These are phyloP conservation scores for Agapornis roseicollis DNA, from an alignment of 2,113 vertebrate species.

Conservation along the genomic window DNA sequence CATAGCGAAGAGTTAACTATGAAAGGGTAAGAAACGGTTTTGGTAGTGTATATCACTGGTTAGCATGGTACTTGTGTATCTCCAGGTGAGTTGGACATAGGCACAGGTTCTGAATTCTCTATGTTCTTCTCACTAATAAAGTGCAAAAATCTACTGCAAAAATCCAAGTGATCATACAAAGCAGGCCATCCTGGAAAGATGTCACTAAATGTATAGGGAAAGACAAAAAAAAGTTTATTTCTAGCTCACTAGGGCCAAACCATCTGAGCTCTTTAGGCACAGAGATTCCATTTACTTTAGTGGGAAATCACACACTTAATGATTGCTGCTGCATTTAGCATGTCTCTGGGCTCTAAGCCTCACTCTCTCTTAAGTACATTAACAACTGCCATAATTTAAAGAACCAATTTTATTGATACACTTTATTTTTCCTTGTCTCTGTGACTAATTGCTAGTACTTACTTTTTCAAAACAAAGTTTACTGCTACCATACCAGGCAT, in stretches of 20 bases:
- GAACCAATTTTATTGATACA: neutral
- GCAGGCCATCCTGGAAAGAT: neutral
- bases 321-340: neutral
- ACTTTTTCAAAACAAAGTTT: neutral
- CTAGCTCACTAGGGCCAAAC: neutral
- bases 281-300: neutral
- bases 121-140: neutral
- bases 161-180: neutral
- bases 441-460: neutral
- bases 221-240: neutral
- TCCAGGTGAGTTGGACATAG: rapidly evolving
- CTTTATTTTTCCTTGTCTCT: neutral
- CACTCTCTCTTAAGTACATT: neutral
- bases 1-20: neutral
- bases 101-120: neutral
- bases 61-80: neutral
- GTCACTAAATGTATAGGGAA: neutral
- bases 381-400: neutral
- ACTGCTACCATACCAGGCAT: neutral
- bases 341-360: neutral
- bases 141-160: neutral
- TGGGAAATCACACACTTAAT: neutral
- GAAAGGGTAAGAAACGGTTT: neutral
- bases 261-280: neutral
- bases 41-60: neutral